A percentile compares a stretch with the other conserved stretches of the same genome.
Evolutionary conservation across 1,140 invertebrate genomes (phyloP).

Genomic region (Nephila pilipes): DNA sequence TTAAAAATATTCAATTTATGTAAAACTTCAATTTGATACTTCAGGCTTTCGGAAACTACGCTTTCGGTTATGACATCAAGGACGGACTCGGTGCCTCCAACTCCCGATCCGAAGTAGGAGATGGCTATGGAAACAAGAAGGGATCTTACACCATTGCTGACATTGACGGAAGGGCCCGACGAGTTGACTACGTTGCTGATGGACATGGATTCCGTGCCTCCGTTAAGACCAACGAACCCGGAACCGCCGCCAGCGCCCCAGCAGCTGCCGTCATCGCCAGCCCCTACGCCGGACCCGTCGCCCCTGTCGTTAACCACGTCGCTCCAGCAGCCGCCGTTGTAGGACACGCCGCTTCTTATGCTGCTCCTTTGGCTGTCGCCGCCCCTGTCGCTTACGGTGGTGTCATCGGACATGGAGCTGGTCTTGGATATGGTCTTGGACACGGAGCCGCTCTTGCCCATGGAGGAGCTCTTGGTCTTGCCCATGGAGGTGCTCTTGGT

Average conservation of each 20-base stretch:
- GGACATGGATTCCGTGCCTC: constrained; percentile 77
- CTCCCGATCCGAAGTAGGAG: constrained; percentile 77
- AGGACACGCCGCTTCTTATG: neutral
- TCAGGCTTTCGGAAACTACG: constrained; percentile 78
- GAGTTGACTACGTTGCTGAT: constrained; percentile 78
- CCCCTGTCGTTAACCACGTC: constrained; percentile 14
- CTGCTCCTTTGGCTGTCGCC: neutral
- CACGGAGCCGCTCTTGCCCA: no score
- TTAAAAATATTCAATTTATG: no score
- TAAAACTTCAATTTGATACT: neutral
- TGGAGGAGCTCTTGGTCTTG: neutral
- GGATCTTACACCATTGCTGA: constrained; percentile 66
- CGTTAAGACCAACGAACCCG: constrained; percentile 79
- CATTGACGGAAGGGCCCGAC: constrained; percentile 75
- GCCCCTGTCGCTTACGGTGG: constrained; percentile 14
- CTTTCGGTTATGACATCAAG: constrained; percentile 78
- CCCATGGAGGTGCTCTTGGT: neutral
- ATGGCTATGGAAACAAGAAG: constrained; percentile 77
- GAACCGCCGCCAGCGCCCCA: constrained; percentile 76
- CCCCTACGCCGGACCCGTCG: constrained; percentile 29
- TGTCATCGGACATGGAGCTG: neutral
- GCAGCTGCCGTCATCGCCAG: constrained; percentile 66
- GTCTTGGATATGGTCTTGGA: neutral
- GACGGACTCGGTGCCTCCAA: constrained; percentile 77
- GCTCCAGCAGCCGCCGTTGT: neutral